Evolutionary conservation across 2,113 vertebrate genomes (phyloP).

Genomic region (Cricetomys ansorgei): DNA sequence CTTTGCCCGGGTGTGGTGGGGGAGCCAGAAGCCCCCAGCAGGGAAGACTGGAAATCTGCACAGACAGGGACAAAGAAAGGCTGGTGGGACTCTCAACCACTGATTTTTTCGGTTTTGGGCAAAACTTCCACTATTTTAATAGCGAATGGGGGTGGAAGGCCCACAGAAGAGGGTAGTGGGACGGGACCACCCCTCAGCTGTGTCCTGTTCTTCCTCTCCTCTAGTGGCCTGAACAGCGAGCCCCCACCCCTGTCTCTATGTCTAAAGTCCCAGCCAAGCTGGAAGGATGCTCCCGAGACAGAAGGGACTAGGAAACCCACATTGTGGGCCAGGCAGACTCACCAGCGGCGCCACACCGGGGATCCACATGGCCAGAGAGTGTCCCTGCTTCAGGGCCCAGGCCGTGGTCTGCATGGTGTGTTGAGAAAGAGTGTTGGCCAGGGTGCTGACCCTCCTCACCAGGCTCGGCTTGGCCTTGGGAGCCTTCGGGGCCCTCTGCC

Average conservation of each 20-base stretch:
- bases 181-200: background rate
- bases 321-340: slow-evolving; percentile 60
- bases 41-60: background rate
- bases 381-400: slow-evolving; percentile 83
- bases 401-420: slow-evolving; percentile 83
- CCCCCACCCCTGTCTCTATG: background rate
- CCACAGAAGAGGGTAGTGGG: background rate
- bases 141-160: background rate
- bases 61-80: background rate
- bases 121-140: background rate
- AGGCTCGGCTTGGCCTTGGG: slow-evolving; percentile 71
- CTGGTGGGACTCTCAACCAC: background rate
- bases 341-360: slow-evolving; percentile 83
- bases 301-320: background rate
- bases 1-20: background rate
- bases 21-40: background rate
- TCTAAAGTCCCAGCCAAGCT: background rate
- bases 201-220: background rate
- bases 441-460: slow-evolving; percentile 74
- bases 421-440: slow-evolving; percentile 82
- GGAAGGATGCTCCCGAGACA: background rate
- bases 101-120: background rate
- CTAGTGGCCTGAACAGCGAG: background rate
- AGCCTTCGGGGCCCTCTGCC: background rate
- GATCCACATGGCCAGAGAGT: slow-evolving; percentile 84